Percentiles rank a stretch among this genome's conserved stretches.
phyloP scores from a whole-genome alignment of 2,888 invertebrate genomes.

The Cantharis rufa region DNA sequence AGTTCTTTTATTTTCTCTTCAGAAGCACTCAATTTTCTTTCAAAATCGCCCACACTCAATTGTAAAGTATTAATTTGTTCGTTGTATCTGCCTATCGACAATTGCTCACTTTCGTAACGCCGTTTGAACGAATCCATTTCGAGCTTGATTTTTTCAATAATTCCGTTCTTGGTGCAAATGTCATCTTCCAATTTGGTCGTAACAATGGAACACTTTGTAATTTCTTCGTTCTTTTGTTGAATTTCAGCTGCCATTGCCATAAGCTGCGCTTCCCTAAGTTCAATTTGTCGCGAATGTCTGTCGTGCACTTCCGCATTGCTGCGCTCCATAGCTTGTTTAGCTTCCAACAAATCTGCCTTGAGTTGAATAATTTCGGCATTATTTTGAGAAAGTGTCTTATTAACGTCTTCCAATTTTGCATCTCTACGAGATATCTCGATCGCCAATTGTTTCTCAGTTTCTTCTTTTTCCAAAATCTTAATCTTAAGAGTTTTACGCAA shows the following conservation, averaged over 20 bases:
- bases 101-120: slow-evolving; percentile 34
- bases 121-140: slow-evolving; percentile 36
- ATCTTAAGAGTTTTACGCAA: slow-evolving; percentile 47
- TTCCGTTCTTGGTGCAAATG: slow-evolving; percentile 33
- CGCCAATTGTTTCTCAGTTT: slow-evolving; percentile 48
- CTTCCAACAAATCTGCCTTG: slow-evolving; percentile 35
- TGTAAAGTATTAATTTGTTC: slow-evolving; percentile 56
- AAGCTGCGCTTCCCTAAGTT: slow-evolving; percentile 38
- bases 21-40: slow-evolving; percentile 60
- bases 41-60: slow-evolving; percentile 62
- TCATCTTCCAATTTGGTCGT: slow-evolving; percentile 39
- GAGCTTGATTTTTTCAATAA: slow-evolving; percentile 38
- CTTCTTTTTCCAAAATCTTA: slow-evolving; percentile 50
- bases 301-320: slow-evolving; percentile 34
- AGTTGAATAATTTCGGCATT: slow-evolving; percentile 38
- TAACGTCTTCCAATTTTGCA: slow-evolving; percentile 45
- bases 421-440: slow-evolving; percentile 39
- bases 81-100: slow-evolving; percentile 23
- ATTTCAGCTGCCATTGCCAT: slow-evolving; percentile 38
- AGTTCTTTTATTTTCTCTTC: slow-evolving; percentile 60
- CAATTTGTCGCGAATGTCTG: slow-evolving; percentile 31
- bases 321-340: slow-evolving; percentile 33
- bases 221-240: slow-evolving; percentile 41
- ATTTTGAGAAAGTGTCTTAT: slow-evolving; percentile 32
- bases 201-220: slow-evolving; percentile 31